Conservation (phyloP, 2,797 vertebrate species). For the Octomys mimax region DNA sequence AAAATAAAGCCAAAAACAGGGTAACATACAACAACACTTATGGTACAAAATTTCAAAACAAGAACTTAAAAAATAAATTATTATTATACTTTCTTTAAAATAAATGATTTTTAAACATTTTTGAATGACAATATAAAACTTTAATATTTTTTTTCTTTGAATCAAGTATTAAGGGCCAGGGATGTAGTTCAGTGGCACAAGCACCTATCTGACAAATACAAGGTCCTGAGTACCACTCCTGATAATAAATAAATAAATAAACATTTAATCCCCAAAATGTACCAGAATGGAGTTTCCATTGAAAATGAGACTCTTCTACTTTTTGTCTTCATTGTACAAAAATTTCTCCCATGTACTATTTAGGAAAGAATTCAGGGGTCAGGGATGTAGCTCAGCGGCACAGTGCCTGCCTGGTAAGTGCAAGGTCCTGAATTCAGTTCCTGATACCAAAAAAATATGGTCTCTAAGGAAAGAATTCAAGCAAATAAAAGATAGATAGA, state of each 20-base stretch:
- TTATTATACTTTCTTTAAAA: no score
- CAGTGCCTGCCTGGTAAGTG: no score
- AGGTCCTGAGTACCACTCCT: no score
- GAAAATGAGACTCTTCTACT: background rate
- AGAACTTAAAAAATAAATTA: no score
- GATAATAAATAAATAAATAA: background rate
- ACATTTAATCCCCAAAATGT: background rate
- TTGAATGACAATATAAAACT: background rate
- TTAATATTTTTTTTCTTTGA: background rate
- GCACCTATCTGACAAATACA: no score
- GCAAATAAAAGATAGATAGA: background rate
- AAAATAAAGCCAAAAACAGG: no score
- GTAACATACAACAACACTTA: no score
- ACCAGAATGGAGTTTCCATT: conserved; percentile 17
- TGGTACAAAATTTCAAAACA: no score
- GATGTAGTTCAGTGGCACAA: no score
- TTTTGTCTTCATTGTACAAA: background rate
- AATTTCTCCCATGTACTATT: background rate
- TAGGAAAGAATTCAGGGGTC: background rate
- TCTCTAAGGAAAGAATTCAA: background rate
- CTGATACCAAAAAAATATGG: no score
- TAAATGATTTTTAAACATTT: background rate
- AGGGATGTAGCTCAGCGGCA: no score
- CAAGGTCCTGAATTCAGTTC: no score
- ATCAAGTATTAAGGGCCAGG: conserved; percentile 7